These are phyloP conservation scores for Dendronephthya gigantea DNA, from an alignment of 64 coral and sea anemone species.

Conservation along the genomic window DNA sequence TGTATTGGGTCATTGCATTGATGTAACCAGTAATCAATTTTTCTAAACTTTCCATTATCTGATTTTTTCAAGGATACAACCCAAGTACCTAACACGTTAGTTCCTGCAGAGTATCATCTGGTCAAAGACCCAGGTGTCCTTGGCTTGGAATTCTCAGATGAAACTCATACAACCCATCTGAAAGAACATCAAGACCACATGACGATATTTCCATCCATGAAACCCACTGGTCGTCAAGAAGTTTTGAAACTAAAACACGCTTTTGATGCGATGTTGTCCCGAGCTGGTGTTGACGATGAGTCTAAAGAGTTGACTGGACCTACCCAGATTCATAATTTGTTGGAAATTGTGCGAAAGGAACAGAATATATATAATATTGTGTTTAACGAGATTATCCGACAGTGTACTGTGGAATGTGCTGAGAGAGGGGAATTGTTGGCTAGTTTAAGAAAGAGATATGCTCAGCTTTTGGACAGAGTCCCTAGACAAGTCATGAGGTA, in stretches of 20 bases:
- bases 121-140: slow-evolving; percentile 90
- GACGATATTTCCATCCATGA: slow-evolving; percentile 94
- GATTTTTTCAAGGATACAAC: neutral
- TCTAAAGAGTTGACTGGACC: slow-evolving; percentile 75
- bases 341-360: slow-evolving; percentile 86
- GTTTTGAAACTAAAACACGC: slow-evolving; percentile 96
- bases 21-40: no score
- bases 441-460: slow-evolving; percentile 74
- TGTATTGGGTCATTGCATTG: no score
- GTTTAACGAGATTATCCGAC: slow-evolving; percentile 96
- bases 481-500: slow-evolving; percentile 81
- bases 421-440: slow-evolving; percentile 91
- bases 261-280: slow-evolving; percentile 63
- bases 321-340: slow-evolving; percentile 93
- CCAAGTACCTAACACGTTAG: slow-evolving; percentile 58
- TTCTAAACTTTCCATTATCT: neutral
- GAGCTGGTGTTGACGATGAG: slow-evolving; percentile 83
- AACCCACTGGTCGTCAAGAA: slow-evolving; percentile 75
- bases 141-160: slow-evolving; percentile 88
- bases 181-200: slow-evolving; percentile 75
- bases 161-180: slow-evolving; percentile 67
- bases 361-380: slow-evolving; percentile 92
- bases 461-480: slow-evolving; percentile 63
- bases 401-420: slow-evolving; percentile 86
- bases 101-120: slow-evolving; percentile 90